phyloP scores from a whole-genome alignment of 2,113 vertebrate species.

The Nymphicus hollandicus region DNA sequence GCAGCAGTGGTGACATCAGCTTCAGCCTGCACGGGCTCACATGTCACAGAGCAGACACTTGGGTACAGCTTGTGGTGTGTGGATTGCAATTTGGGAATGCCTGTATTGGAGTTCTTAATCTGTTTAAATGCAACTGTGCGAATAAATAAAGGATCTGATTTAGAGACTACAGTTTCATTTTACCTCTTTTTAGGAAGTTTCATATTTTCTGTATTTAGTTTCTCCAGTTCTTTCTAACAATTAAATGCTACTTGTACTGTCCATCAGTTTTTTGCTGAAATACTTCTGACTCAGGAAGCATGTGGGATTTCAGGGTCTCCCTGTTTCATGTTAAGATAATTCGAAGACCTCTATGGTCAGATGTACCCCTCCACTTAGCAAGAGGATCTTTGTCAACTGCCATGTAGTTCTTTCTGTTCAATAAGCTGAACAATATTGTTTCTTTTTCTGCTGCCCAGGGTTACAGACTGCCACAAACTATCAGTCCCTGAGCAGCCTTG shows the following conservation, averaged over 20 bases:
- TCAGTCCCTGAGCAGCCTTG: not conserved
- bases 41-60: not conserved
- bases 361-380: not conserved
- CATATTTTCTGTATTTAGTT: not conserved
- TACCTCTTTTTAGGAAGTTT: not conserved
- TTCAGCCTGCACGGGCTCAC: not conserved
- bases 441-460: not conserved
- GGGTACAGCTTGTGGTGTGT: not conserved
- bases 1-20: not conserved
- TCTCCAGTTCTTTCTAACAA: not conserved
- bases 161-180: not conserved
- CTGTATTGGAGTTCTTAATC: not conserved
- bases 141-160: not conserved
- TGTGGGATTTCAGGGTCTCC: not conserved
- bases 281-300: not conserved
- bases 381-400: not conserved
- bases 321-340: not conserved
- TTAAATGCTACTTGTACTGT: not conserved
- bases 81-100: not conserved
- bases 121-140: not conserved
- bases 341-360: not conserved
- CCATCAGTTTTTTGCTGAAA: not conserved
- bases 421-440: not conserved
- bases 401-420: fast-evolving
- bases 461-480: not conserved